Percentiles rank a stretch among this genome's conserved stretches.
Conservation (phyloP, 2,888 invertebrate species). For the Pristionchus mayeri region DNA sequence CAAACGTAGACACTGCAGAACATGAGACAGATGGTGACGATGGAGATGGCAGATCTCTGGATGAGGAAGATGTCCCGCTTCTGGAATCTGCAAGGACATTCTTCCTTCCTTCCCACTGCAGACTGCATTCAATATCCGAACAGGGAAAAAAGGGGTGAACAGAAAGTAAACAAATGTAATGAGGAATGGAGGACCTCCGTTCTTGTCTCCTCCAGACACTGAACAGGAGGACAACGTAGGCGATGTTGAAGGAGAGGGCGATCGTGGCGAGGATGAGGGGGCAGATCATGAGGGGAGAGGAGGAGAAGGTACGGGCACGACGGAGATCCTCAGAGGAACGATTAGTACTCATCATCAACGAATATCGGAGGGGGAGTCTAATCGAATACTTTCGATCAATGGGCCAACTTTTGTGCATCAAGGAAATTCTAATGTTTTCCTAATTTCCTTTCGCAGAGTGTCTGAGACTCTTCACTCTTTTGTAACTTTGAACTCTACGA, state of each 20-base stretch:
- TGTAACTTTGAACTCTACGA: no score
- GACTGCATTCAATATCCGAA: not conserved
- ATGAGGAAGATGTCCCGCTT: conserved; percentile 38
- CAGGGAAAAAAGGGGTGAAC: not conserved
- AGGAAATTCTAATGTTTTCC: no score
- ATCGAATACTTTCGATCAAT: no score
- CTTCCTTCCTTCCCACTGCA: not conserved
- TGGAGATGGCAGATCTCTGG: not conserved
- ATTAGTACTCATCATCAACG: no score
- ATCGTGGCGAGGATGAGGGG: not conserved
- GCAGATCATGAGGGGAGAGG: conserved; percentile 15
- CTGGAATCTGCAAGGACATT: conserved; percentile 30
- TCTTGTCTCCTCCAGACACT: conserved; percentile 24
- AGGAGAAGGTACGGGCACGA: not conserved
- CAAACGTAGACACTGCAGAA: not conserved
- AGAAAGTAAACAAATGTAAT: no score
- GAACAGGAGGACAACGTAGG: not conserved
- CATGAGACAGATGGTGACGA: not conserved
- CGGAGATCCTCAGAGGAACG: conserved; percentile 7
- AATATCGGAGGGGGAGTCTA: no score
- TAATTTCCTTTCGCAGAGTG: no score
- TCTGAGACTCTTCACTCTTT: no score
- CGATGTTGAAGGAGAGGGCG: conserved; percentile 2
- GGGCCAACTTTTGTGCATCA: no score
- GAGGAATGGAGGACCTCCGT: not conserved